Conservation (phyloP, 2,113 vertebrate species). For the Apteryx mantelli region DNA sequence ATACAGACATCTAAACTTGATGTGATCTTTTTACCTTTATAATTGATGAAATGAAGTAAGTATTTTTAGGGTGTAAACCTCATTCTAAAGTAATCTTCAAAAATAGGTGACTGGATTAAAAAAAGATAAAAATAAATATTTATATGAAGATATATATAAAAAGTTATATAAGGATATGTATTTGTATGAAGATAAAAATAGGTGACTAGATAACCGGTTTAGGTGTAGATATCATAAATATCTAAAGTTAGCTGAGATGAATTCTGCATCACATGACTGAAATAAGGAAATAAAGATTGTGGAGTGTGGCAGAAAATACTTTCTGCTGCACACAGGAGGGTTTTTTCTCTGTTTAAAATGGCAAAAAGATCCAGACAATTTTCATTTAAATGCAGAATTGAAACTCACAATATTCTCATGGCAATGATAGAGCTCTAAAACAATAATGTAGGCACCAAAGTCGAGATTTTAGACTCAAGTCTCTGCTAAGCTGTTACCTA, state of each 20-base stretch:
- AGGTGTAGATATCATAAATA: background rate
- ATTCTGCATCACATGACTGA: background rate
- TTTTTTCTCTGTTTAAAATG: background rate
- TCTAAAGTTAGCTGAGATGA: background rate
- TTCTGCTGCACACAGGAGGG: background rate
- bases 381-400: background rate
- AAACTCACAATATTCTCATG: fast-evolving
- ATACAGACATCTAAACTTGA: background rate
- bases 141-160: too few relatives aligned
- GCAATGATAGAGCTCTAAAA: background rate
- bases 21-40: background rate
- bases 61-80: background rate
- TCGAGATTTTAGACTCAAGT: background rate
- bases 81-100: background rate
- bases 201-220: background rate
- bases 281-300: background rate
- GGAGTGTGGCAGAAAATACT: background rate
- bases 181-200: background rate
- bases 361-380: background rate
- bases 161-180: background rate
- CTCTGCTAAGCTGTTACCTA: background rate
- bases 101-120: background rate
- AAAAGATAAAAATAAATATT: too few relatives aligned
- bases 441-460: background rate
- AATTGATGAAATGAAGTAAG: background rate